A percentile compares a stretch with the other conserved stretches of the same genome.
phyloP scores from a whole-genome alignment of 2,888 invertebrate genomes.

The Torymus auratus region DNA sequence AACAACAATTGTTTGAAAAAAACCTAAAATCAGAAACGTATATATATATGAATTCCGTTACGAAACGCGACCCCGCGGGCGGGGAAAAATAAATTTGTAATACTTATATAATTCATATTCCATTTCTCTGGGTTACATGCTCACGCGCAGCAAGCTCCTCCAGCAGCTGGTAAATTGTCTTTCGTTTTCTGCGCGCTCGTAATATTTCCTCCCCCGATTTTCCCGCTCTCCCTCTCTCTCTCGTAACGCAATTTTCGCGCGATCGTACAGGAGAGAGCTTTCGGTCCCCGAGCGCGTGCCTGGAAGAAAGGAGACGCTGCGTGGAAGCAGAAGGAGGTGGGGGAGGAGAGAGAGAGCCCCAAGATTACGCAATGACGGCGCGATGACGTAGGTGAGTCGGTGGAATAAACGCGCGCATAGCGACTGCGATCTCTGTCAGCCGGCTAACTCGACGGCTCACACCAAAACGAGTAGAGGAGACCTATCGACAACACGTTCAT shows the following conservation, averaged over 20 bases:
- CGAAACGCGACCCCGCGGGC: constrained; percentile 31
- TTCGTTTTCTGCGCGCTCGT: constrained; percentile 4
- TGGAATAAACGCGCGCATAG: neutral
- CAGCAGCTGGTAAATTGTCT: constrained; percentile 5
- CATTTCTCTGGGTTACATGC: constrained; percentile 16
- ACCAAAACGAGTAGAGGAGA: no score
- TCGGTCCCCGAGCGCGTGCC: no score
- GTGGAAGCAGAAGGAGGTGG: no score
- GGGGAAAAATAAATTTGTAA: constrained; percentile 44
- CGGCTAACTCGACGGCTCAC: neutral
- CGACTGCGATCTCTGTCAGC: constrained; percentile 1
- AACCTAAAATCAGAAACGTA: no score
- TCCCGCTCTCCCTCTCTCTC: neutral
- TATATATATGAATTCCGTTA: neutral
- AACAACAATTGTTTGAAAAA: no score
- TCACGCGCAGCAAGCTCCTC: neutral
- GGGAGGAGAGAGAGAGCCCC: constrained; percentile 4
- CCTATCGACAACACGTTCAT: no score
- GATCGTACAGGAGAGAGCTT: no score
- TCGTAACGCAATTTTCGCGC: no score
- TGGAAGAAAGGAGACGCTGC: no score
- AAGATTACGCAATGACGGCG: constrained; percentile 26
- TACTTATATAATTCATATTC: constrained; percentile 43
- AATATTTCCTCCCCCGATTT: constrained; percentile 27
- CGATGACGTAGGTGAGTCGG: constrained; percentile 20